Percentiles rank a stretch among this genome's conserved stretches.
Conservation (phyloP, 2,797 vertebrate species). For the Tenualosa thibaudeaui region DNA sequence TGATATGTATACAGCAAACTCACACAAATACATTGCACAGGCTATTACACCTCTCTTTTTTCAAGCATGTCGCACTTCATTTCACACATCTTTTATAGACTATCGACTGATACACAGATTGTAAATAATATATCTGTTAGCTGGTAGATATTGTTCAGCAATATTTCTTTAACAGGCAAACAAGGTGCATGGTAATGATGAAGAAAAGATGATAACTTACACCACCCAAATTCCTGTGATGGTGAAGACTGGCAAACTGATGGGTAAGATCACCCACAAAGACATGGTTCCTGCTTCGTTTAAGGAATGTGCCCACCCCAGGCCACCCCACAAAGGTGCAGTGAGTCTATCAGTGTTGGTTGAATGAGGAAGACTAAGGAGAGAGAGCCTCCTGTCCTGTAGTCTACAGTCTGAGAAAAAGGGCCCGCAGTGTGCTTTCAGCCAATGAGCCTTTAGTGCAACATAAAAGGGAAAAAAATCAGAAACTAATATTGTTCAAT, state of each 20-base stretch:
- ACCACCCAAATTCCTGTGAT: slow-evolving; percentile 85
- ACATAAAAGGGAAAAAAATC: background rate
- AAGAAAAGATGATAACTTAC: slow-evolving; percentile 68
- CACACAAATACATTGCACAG: background rate
- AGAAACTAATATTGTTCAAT: no score
- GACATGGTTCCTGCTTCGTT: slow-evolving; percentile 65
- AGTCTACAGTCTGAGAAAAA: no score
- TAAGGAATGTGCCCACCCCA: background rate
- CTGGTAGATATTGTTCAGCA: no score
- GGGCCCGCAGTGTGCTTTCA: background rate
- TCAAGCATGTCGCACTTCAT: no score
- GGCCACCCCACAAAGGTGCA: background rate
- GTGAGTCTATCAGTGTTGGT: background rate
- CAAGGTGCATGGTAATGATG: background rate
- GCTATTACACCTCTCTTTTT: no score
- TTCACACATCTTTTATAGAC: no score
- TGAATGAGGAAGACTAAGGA: background rate
- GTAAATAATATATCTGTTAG: no score
- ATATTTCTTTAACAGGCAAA: no score
- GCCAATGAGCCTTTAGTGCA: background rate
- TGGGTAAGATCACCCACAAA: slow-evolving; percentile 80
- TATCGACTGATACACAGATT: no score
- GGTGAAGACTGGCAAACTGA: slow-evolving; percentile 78
- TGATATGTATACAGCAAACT: no score
- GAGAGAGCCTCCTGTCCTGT: no score